A percentile compares a stretch with the other conserved stretches of the same genome.
These are phyloP conservation scores for Mormyrops attenuatus DNA, from an alignment of 2,797 vertebrate genomes.

Conservation along the genomic window DNA sequence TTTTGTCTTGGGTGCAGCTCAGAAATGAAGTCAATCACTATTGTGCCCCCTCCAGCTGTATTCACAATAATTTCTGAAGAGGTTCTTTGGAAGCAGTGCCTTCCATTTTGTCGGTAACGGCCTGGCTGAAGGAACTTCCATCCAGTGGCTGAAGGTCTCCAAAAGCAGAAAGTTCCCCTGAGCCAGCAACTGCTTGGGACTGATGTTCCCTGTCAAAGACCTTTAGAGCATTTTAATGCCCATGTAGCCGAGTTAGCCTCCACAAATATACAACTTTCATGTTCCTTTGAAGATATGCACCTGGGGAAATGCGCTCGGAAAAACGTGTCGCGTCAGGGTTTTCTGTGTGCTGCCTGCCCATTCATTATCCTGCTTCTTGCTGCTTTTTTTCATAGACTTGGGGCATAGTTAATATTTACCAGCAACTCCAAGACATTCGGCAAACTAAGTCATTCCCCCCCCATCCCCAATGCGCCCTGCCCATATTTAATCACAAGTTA, in stretches of 20 bases:
- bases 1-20: background rate
- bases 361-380: background rate
- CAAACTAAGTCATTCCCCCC: background rate
- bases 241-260: background rate
- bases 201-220: background rate
- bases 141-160: background rate
- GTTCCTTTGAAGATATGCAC: background rate
- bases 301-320: background rate
- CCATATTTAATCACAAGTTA: background rate
- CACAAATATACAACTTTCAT: background rate
- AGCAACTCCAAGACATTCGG: background rate
- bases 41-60: background rate
- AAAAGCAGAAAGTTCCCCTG: background rate
- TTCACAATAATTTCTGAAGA: background rate
- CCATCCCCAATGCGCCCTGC: background rate
- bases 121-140: background rate
- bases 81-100: background rate
- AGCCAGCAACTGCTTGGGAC: background rate
- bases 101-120: background rate
- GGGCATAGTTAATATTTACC: constrained; percentile 11
- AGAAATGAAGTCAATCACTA: background rate
- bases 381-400: background rate
- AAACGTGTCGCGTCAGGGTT: constrained; percentile 7
- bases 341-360: background rate
- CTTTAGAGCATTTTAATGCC: constrained; percentile 6